These are phyloP conservation scores for Carassius gibelio DNA, from an alignment of 2,113 vertebrate species.

Conservation along the genomic window DNA sequence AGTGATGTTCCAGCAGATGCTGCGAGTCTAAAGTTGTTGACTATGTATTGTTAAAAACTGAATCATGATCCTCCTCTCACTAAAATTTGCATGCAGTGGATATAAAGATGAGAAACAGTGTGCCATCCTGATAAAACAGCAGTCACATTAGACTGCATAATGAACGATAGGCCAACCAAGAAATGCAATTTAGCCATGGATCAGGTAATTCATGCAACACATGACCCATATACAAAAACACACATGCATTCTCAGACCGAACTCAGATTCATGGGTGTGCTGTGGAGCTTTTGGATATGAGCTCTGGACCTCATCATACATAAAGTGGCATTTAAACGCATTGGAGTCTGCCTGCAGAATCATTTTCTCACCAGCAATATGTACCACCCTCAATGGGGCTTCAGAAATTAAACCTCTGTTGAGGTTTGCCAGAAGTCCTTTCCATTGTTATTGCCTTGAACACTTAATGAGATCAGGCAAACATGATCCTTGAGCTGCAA, in stretches of 20 bases:
- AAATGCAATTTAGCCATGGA: slow-evolving; percentile 25
- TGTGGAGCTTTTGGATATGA: neutral
- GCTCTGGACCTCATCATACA: slow-evolving; percentile 10
- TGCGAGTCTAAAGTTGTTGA: neutral
- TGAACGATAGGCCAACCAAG: neutral
- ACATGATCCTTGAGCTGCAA: slow-evolving; percentile 23
- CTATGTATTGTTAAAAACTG: neutral
- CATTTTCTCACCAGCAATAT: neutral
- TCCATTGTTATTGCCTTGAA: slow-evolving; percentile 22
- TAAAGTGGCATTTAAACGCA: neutral
- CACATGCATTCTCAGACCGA: neutral
- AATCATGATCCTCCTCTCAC: neutral
- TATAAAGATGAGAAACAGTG: slow-evolving; percentile 3
- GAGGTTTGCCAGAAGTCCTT: slow-evolving; percentile 27
- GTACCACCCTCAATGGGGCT: neutral
- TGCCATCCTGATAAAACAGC: neutral
- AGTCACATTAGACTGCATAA: neutral
- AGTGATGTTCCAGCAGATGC: neutral
- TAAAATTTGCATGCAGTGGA: neutral
- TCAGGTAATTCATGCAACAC: slow-evolving; percentile 10
- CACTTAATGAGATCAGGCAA: slow-evolving; percentile 34
- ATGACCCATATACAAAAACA: slow-evolving; percentile 11
- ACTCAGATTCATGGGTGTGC: neutral
- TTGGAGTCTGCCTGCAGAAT: neutral
- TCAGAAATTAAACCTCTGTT: neutral